These are phyloP conservation scores for Drosophila nigromelanica DNA, from an alignment of 1,140 invertebrate species.

Conservation along the genomic window DNA sequence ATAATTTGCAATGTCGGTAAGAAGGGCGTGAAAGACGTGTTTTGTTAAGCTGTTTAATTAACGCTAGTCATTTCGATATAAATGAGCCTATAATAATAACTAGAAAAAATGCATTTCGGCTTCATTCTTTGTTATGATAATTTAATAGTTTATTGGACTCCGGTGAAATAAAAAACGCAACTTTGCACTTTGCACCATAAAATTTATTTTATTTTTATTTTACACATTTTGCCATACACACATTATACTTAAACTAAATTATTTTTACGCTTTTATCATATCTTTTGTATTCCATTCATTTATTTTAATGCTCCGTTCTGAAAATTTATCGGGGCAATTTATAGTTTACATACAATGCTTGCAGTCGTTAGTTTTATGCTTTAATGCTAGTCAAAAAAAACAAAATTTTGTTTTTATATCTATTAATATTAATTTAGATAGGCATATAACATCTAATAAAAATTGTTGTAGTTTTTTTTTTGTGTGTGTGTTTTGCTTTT, in stretches of 20 bases:
- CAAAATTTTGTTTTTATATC: constrained; percentile 6
- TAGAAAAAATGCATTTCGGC: no score
- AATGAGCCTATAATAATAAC: no score
- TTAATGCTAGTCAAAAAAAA: constrained; percentile 46
- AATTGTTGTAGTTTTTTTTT: constrained; percentile 11
- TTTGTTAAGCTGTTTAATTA: no score
- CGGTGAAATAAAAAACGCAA: constrained; percentile 11
- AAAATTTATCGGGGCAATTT: constrained; percentile 23
- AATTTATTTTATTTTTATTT: constrained; percentile 37
- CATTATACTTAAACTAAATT: constrained; percentile 30
- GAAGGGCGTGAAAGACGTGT: no score
- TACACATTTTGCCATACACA: constrained; percentile 34
- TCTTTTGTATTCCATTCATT: constrained; percentile 11
- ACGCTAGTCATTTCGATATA: no score
- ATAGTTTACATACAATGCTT: constrained; percentile 48
- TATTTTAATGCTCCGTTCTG: constrained; percentile 1
- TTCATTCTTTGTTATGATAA: no score
- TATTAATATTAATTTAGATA: constrained; percentile 24
- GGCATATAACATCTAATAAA: constrained; percentile 39
- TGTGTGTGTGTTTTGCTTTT: constrained; percentile 1
- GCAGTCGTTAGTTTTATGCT: constrained; percentile 48
- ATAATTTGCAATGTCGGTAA: no score
- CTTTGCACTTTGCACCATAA: constrained; percentile 32
- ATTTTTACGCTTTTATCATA: constrained; percentile 17
- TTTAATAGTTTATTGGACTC: no score